These are phyloP conservation scores for Rhinopithecus roxellana DNA, from an alignment of 2,113 vertebrate species.

Conservation along the genomic window DNA sequence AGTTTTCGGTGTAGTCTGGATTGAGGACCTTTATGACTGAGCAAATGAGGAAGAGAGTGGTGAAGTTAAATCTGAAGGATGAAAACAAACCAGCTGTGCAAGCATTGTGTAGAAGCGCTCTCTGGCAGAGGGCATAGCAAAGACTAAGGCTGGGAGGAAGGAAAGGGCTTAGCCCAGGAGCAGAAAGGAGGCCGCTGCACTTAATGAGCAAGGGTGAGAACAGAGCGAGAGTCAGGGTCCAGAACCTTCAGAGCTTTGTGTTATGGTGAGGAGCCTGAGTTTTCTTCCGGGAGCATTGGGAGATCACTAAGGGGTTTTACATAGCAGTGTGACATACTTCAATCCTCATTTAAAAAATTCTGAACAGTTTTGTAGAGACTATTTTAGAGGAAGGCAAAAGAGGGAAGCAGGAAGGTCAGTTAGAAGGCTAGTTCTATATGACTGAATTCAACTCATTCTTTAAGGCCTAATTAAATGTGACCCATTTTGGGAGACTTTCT, in stretches of 20 bases:
- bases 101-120: accelerated
- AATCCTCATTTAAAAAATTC: background rate
- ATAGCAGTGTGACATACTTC: accelerated
- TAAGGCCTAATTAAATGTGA: background rate
- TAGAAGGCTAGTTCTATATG: background rate
- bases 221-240: background rate
- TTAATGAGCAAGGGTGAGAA: background rate
- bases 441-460: background rate
- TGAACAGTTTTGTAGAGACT: background rate
- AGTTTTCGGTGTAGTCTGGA: background rate
- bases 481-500: background rate
- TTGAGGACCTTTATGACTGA: background rate
- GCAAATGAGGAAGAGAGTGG: background rate
- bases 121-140: background rate
- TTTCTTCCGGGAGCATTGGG: background rate
- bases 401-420: background rate
- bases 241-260: background rate
- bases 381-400: background rate
- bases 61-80: background rate
- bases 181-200: background rate
- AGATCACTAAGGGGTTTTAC: background rate
- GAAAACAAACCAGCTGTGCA: background rate
- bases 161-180: background rate
- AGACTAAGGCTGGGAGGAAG: background rate
- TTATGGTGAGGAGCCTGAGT: background rate